Evolutionary conservation across 2,888 invertebrate species (phyloP).

Genomic region (Ceratothoa steindachneri): DNA sequence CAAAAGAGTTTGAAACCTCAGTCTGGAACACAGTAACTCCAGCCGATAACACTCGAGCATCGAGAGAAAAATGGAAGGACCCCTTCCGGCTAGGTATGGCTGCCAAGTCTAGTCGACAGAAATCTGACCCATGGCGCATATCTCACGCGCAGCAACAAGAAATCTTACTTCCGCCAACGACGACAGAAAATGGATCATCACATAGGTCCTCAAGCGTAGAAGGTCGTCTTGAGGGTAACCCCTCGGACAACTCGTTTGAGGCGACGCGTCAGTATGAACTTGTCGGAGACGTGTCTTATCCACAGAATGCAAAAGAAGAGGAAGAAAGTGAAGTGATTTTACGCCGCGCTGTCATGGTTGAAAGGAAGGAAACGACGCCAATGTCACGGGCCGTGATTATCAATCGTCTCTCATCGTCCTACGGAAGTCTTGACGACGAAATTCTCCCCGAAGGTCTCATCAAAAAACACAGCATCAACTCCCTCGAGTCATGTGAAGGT

Average conservation of each 20-base stretch:
- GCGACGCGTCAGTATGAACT: not conserved
- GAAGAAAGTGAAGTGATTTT: not conserved
- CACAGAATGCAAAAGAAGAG: not conserved
- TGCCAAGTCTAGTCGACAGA: not conserved
- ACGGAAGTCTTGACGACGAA: constrained; percentile 33
- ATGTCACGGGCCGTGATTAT: not conserved
- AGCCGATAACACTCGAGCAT: constrained; percentile 20
- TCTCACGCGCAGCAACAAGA: not conserved
- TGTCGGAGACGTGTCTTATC: not conserved
- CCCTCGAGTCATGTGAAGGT: not conserved
- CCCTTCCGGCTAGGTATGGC: not conserved
- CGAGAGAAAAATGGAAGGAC: constrained; percentile 23
- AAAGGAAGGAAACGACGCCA: not conserved
- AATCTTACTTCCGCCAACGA: not conserved
- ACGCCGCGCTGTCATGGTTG: not conserved
- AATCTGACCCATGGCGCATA: not conserved
- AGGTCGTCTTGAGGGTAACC: not conserved
- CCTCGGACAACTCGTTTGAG: not conserved
- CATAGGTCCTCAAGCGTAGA: constrained; percentile 20
- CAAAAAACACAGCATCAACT: not conserved
- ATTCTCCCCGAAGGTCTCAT: not conserved
- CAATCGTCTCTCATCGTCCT: constrained; percentile 28
- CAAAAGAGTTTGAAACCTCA: not conserved
- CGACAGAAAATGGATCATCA: not conserved
- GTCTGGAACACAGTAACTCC: not conserved